These are phyloP conservation scores for Scolanthus callimorphus DNA, from an alignment of 92 coral and sea anemone species.

Conservation along the genomic window DNA sequence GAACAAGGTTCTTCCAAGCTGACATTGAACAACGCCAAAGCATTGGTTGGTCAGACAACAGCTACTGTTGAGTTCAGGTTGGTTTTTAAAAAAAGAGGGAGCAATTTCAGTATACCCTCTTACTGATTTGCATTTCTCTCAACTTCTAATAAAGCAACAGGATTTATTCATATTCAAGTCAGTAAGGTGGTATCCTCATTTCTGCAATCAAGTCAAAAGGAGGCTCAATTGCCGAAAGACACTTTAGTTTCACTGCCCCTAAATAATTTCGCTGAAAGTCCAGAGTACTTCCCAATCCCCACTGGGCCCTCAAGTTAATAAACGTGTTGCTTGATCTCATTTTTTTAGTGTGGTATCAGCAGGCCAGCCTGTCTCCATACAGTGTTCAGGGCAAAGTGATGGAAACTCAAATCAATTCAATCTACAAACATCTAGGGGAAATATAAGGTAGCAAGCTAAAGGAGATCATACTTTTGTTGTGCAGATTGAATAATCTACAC, in stretches of 20 bases:
- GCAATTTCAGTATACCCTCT: neutral
- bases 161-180: too few species aligned
- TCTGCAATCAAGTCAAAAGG: too few species aligned
- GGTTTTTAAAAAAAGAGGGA: neutral
- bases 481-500: too few species aligned
- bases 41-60: constrained; percentile 42
- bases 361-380: constrained; percentile 74
- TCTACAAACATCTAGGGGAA: constrained; percentile 66
- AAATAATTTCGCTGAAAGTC: too few species aligned
- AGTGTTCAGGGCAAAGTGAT: constrained; percentile 77
- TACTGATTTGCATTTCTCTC: too few species aligned
- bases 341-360: constrained; percentile 55
- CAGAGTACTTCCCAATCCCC: too few species aligned
- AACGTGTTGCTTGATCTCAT: too few species aligned
- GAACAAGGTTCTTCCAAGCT: constrained; percentile 50
- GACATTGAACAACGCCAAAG: constrained; percentile 46
- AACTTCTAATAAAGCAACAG: too few species aligned
- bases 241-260: too few species aligned
- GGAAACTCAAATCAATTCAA: constrained; percentile 55
- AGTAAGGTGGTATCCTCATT: too few species aligned
- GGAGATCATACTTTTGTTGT: neutral
- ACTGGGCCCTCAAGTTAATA: too few species aligned
- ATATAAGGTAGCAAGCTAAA: constrained; percentile 41
- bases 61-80: constrained; percentile 66
- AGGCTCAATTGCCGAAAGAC: too few species aligned